Evolutionary conservation across 2,113 vertebrate genomes (phyloP).

Genomic region (Mastomys coucha): DNA sequence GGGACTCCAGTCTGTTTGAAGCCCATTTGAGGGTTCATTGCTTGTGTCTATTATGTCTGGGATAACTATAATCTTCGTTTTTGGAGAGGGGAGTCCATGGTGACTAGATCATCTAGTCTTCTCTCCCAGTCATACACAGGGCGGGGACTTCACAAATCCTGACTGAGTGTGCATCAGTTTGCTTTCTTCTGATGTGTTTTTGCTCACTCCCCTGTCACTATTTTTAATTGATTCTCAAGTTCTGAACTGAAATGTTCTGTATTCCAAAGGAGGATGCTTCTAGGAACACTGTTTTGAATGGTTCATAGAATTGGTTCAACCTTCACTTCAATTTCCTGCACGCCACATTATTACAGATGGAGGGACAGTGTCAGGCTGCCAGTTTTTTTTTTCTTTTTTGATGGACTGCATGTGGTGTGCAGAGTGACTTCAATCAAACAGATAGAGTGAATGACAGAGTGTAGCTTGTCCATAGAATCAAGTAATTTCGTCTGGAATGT

Average conservation of each 20-base stretch:
- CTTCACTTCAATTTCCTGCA: conserved; percentile 63
- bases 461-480: conserved; percentile 28
- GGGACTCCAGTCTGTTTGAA: neutral
- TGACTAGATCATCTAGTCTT: conserved; percentile 3
- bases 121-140: neutral
- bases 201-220: neutral
- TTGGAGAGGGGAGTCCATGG: neutral
- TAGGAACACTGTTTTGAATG: conserved; percentile 64
- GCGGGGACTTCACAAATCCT: neutral
- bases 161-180: conserved; percentile 19
- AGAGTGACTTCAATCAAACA: conserved; percentile 47
- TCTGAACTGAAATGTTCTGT: conserved; percentile 38
- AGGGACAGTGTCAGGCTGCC: conserved; percentile 1
- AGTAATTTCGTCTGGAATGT: neutral
- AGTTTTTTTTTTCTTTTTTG: neutral
- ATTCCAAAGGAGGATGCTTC: conserved; percentile 35
- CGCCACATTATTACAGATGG: conserved; percentile 45
- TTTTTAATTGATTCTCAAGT: conserved; percentile 59
- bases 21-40: neutral
- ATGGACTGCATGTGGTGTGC: neutral
- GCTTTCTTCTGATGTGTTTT: conserved; percentile 25
- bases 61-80: neutral
- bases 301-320: conserved; percentile 47
- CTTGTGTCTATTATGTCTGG: neutral
- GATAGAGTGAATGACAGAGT: conserved; percentile 3